Conservation (phyloP, 2,113 vertebrate genomes). For the Gallinago media region DNA sequence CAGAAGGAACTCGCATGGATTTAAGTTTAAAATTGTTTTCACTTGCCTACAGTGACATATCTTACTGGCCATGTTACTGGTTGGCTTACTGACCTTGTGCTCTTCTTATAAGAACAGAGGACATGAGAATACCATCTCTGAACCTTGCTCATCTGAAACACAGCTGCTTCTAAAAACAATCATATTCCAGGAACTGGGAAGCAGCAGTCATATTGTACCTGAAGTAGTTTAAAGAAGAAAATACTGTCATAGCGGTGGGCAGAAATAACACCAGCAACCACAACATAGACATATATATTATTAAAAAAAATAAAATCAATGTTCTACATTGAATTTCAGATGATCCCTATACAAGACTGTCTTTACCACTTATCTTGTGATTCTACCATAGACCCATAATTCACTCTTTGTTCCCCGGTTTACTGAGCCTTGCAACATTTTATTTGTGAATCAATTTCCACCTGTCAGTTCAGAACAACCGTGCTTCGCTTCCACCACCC, state of each 20-base stretch:
- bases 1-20: rapidly evolving
- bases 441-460: slow-evolving; percentile 33
- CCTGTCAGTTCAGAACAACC: background rate
- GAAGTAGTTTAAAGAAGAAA: background rate
- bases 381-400: slow-evolving; percentile 7
- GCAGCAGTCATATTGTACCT: background rate
- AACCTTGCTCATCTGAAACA: background rate
- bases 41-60: background rate
- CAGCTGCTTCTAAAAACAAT: background rate
- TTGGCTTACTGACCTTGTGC: background rate
- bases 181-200: background rate
- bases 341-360: background rate
- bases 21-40: background rate
- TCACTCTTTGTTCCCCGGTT: background rate
- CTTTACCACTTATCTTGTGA: slow-evolving; percentile 13
- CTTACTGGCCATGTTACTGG: background rate
- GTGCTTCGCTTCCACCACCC: background rate
- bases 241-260: background rate
- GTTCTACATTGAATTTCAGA: background rate
- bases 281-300: background rate
- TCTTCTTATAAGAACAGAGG: background rate
- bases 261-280: background rate
- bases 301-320: background rate
- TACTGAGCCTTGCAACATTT: slow-evolving; percentile 3
- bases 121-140: background rate